These are phyloP conservation scores for Pinctada fucata DNA, from an alignment of 2,888 invertebrate species.

Conservation along the genomic window DNA sequence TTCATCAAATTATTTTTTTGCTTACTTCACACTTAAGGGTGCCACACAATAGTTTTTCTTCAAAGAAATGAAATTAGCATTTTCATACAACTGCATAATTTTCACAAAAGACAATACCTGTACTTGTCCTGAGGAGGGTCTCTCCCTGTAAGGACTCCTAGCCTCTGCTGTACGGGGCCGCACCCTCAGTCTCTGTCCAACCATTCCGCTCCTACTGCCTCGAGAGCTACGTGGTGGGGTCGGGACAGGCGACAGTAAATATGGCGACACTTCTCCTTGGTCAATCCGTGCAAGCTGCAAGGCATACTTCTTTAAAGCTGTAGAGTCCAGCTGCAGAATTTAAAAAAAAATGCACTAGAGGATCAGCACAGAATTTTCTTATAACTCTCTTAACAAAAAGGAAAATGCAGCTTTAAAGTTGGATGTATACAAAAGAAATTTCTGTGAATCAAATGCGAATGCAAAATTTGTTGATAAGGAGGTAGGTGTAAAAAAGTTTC, in stretches of 20 bases:
- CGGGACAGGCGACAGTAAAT: conserved; percentile 63
- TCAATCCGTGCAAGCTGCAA: conserved; percentile 64
- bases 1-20: too few relatives aligned
- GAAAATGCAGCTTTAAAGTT: too few relatives aligned
- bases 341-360: not conserved
- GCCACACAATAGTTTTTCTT: too few relatives aligned
- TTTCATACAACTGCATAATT: too few relatives aligned
- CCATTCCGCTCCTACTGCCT: conserved; percentile 25
- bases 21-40: too few relatives aligned
- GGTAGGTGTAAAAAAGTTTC: too few relatives aligned
- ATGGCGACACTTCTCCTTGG: conserved; percentile 65
- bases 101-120: not conserved
- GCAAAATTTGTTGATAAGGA: too few relatives aligned
- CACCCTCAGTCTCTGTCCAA: conserved; percentile 19
- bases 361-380: not conserved
- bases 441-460: too few relatives aligned
- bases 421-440: too few relatives aligned
- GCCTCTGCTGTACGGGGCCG: conserved; percentile 40
- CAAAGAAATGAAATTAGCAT: too few relatives aligned
- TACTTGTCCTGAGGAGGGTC: not conserved
- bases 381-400: too few relatives aligned
- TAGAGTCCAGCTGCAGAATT: conserved; percentile 67
- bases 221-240: conserved; percentile 60
- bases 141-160: conserved; percentile 27
- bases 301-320: conserved; percentile 71